Percentiles rank a stretch among this genome's conserved stretches.
phyloP scores from a whole-genome alignment of 2,797 vertebrate genomes.

The Lemur catta region DNA sequence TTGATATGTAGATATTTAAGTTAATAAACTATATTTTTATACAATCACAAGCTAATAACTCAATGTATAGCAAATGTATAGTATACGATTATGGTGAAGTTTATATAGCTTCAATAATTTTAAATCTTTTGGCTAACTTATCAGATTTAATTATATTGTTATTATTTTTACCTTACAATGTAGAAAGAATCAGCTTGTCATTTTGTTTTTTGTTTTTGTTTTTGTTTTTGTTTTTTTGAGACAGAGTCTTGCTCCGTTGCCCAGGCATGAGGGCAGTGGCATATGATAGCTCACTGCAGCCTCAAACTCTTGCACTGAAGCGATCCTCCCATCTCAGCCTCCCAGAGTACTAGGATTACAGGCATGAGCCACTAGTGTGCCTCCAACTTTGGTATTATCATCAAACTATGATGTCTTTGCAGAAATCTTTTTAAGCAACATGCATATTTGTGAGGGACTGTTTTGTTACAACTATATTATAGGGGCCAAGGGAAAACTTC shows the following conservation, averaged over 20 bases:
- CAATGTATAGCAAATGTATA: background rate
- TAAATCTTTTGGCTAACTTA: constrained; percentile 6
- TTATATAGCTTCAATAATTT: background rate
- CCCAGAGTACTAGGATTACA: background rate
- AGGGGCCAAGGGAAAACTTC: background rate
- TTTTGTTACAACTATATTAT: background rate
- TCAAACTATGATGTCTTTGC: background rate
- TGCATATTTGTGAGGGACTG: background rate
- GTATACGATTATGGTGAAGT: background rate
- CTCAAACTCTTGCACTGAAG: background rate
- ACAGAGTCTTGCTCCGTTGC: background rate
- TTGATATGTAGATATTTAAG: background rate
- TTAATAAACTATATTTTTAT: background rate
- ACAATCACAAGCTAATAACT: background rate
- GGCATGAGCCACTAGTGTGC: background rate
- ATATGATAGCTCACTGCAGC: background rate
- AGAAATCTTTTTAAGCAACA: background rate
- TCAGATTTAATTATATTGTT: background rate
- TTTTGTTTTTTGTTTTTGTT: background rate
- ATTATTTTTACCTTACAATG: background rate
- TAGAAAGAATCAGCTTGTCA: background rate
- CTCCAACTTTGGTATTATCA: background rate
- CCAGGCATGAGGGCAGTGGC: background rate
- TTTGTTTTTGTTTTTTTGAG: background rate
- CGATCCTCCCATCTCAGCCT: background rate